Percentiles rank a stretch among this genome's conserved stretches.
Conservation (phyloP, 2,888 invertebrate species). For the Sarcophaga variegata region DNA sequence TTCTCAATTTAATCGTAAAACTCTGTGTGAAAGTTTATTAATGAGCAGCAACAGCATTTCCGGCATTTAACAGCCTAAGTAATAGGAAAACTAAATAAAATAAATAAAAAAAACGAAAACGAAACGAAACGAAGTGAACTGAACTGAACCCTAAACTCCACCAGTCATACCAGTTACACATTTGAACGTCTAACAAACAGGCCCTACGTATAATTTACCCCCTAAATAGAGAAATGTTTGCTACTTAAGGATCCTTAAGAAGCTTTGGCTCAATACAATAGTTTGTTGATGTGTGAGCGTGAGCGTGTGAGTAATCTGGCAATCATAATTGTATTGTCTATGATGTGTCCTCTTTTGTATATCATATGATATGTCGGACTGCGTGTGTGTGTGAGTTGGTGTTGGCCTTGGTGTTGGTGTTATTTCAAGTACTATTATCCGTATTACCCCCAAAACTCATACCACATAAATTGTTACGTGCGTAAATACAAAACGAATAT, state of each 20-base stretch:
- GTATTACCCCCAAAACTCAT: conserved; percentile 8
- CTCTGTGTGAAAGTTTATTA: conserved; percentile 47
- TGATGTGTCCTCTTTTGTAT: not conserved
- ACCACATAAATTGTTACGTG: conserved; percentile 7
- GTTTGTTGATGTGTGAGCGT: not conserved
- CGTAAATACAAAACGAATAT: conserved; percentile 23
- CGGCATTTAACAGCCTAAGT: conserved; percentile 44
- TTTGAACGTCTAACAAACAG: not conserved
- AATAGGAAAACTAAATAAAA: conserved; percentile 30
- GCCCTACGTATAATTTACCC: conserved; percentile 7
- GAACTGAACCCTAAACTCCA: not conserved
- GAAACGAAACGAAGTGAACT: not conserved
- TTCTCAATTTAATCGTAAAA: conserved; percentile 33
- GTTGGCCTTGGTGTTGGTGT: not conserved
- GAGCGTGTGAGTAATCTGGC: conserved; percentile 29
- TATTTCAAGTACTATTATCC: conserved; percentile 37
- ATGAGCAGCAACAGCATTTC: conserved; percentile 47
- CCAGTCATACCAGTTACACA: not conserved
- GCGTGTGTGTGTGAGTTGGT: not conserved
- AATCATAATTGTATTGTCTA: conserved; percentile 10
- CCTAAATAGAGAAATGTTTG: conserved; percentile 19
- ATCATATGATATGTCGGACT: not conserved
- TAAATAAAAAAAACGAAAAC: not conserved
- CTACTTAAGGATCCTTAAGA: conserved; percentile 33
- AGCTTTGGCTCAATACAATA: conserved; percentile 17